Evolutionary conservation across 2,113 vertebrate species (phyloP).

Genomic region (Callopanchax toddi): DNA sequence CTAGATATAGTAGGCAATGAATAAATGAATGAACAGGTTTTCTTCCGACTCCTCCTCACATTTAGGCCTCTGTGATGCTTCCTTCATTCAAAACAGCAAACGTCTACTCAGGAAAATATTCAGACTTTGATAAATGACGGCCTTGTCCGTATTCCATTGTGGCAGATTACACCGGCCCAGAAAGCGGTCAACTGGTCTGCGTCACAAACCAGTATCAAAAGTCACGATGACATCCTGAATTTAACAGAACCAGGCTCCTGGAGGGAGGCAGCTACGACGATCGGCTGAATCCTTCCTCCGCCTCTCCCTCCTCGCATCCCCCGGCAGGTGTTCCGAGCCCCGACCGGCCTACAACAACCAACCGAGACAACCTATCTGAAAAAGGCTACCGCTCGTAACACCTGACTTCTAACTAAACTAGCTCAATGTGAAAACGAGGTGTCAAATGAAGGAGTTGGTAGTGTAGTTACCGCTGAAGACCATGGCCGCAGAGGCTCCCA

Average conservation of each 20-base stretch:
- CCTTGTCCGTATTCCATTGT: background rate
- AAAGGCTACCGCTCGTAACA: background rate
- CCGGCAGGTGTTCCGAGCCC: constrained; percentile 48
- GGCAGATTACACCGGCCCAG: constrained; percentile 12
- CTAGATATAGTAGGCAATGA: no score
- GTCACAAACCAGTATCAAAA: constrained; percentile 37
- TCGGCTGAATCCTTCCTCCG: constrained; percentile 2
- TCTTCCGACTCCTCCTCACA: no score
- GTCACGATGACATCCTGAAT: constrained; percentile 1
- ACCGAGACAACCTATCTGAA: background rate
- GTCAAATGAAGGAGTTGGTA: constrained; percentile 34
- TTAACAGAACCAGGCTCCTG: background rate
- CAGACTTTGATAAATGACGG: background rate
- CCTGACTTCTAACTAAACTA: background rate
- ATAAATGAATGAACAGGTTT: no score
- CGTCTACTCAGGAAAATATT: no score
- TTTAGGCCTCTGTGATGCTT: no score
- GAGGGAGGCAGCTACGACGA: background rate
- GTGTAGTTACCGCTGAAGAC: constrained; percentile 90
- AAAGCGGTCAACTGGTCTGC: constrained; percentile 33
- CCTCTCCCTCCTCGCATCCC: constrained; percentile 30
- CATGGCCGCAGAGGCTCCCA: constrained; percentile 95
- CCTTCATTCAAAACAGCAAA: no score
- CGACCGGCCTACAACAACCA: constrained; percentile 13
- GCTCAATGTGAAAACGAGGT: background rate